These are phyloP conservation scores for Heterodera schachtii DNA, from an alignment of 1,140 invertebrate species.

Conservation along the genomic window DNA sequence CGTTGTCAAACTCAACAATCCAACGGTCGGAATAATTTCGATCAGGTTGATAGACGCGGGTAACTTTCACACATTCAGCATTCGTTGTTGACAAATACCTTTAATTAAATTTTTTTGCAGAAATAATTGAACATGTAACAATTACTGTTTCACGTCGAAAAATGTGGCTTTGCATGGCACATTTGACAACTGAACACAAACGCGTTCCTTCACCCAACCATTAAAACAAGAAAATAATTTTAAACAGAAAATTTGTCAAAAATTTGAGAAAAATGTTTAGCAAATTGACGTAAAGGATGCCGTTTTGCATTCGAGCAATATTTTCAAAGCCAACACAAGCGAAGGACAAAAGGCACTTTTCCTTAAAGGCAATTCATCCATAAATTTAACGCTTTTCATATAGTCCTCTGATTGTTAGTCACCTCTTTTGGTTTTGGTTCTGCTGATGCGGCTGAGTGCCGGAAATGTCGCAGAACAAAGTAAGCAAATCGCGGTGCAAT, in stretches of 20 bases:
- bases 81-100: slow-evolving; percentile 18
- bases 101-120: neutral
- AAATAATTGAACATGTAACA: slow-evolving; percentile 20
- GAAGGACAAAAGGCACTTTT: neutral
- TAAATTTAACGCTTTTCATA: neutral
- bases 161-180: slow-evolving; percentile 38
- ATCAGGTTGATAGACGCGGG: slow-evolving; percentile 34
- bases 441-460: neutral
- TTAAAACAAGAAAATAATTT: too few relatives aligned
- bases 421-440: neutral
- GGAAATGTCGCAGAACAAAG: slow-evolving; percentile 24
- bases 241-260: too few relatives aligned
- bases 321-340: slow-evolving; percentile 13
- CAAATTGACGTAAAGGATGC: slow-evolving; percentile 3
- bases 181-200: slow-evolving; percentile 44
- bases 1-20: slow-evolving; percentile 41
- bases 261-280: too few relatives aligned
- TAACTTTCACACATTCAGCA: slow-evolving; percentile 28
- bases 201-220: slow-evolving; percentile 28
- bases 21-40: slow-evolving; percentile 38
- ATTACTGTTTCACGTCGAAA: slow-evolving; percentile 35
- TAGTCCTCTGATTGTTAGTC: neutral
- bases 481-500: slow-evolving; percentile 9
- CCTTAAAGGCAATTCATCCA: neutral
- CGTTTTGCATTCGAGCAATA: slow-evolving; percentile 24